phyloP scores from a whole-genome alignment of 2,113 vertebrate species.

The Syrmaticus mikado region DNA sequence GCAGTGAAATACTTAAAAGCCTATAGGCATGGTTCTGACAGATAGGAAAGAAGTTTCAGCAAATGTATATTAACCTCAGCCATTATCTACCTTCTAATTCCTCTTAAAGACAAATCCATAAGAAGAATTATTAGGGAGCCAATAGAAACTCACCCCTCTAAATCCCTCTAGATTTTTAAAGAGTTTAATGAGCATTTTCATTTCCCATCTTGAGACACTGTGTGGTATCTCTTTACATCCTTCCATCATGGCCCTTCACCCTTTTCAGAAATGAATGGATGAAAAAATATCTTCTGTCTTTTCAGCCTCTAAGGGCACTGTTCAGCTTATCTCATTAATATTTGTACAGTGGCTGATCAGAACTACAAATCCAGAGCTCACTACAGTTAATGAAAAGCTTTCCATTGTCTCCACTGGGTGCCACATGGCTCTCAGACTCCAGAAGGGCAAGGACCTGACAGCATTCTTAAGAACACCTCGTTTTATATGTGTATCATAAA shows the following conservation, averaged over 20 bases:
- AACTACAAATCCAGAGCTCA: neutral
- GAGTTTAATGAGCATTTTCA: constrained; percentile 1
- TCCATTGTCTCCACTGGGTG: neutral
- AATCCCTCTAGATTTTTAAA: constrained; percentile 21
- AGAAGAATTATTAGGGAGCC: constrained; percentile 11
- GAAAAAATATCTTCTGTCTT: neutral
- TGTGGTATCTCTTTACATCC: neutral
- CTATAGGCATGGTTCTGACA: neutral
- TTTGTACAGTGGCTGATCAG: neutral
- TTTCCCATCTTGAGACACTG: neutral
- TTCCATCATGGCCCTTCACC: neutral
- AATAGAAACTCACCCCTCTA: neutral
- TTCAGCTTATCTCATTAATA: neutral
- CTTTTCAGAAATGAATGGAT: neutral
- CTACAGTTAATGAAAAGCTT: neutral
- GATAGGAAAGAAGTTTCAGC: constrained; percentile 4
- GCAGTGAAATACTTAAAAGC: constrained; percentile 21
- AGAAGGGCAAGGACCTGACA: neutral
- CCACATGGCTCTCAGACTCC: neutral
- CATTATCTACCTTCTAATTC: neutral
- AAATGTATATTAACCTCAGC: neutral
- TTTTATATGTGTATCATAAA: neutral
- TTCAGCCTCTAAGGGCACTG: neutral
- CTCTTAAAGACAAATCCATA: neutral
- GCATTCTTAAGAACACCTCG: neutral